Conservation (phyloP, 1,140 invertebrate genomes). For the Delia radicum region DNA sequence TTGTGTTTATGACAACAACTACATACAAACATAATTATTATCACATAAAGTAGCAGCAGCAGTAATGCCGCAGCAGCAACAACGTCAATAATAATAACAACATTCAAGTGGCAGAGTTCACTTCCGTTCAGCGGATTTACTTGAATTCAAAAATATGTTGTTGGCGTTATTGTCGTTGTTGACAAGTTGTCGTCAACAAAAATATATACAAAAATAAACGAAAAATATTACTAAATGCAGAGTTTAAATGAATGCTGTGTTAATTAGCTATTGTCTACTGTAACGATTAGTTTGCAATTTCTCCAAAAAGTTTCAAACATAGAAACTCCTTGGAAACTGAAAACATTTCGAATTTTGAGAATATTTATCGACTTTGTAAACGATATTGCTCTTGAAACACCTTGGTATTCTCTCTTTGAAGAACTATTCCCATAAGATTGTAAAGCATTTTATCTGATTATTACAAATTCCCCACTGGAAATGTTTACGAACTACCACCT, state of each 20-base stretch:
- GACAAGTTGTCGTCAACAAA: slow-evolving; percentile 1
- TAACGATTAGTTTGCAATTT: not conserved
- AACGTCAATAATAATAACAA: not conserved
- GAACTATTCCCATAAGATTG: too few relatives aligned
- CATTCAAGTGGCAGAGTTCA: slow-evolving; percentile 28
- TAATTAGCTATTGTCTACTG: too few relatives aligned
- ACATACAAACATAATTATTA: not conserved
- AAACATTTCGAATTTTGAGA: too few relatives aligned
- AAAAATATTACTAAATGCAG: not conserved
- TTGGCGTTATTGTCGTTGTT: slow-evolving; percentile 20
- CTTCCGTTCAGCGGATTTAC: slow-evolving; percentile 28
- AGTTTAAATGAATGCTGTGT: too few relatives aligned
- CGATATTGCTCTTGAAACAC: too few relatives aligned
- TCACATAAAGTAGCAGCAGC: not conserved
- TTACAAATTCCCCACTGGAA: too few relatives aligned
- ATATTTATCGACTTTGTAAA: too few relatives aligned
- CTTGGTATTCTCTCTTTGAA: too few relatives aligned
- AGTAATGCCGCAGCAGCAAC: not conserved
- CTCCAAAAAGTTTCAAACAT: too few relatives aligned
- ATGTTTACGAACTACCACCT: too few relatives aligned
- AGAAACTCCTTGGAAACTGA: not conserved
- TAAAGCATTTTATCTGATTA: too few relatives aligned
- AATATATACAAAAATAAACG: not conserved
- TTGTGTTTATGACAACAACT: not conserved
- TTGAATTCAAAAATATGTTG: slow-evolving; percentile 2